Evolutionary conservation across 2,888 invertebrate species (phyloP).

Genomic region (Lysandra bellargus): DNA sequence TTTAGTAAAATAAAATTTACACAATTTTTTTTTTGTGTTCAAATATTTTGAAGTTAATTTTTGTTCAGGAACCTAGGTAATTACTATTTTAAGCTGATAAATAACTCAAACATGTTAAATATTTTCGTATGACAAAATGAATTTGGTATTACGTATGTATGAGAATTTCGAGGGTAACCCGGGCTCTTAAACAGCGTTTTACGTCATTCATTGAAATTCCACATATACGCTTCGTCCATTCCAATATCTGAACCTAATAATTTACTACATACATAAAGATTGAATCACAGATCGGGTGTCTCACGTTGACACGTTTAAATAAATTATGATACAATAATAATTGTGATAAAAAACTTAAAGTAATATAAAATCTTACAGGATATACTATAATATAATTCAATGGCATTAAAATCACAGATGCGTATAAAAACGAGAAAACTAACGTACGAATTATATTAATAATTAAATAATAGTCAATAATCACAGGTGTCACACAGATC

Average conservation of each 20-base stretch:
- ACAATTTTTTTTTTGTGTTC: no score
- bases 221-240: background rate
- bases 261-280: slow-evolving; percentile 25
- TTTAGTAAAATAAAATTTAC: no score
- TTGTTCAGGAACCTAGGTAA: no score
- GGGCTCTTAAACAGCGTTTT: background rate
- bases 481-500: slow-evolving; percentile 68
- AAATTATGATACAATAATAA: slow-evolving; percentile 40
- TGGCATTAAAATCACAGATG: slow-evolving; percentile 75
- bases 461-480: slow-evolving; percentile 67
- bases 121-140: no score
- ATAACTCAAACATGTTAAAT: no score
- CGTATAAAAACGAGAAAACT: slow-evolving; percentile 62
- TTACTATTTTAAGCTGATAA: no score
- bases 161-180: no score
- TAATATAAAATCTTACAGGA: slow-evolving; percentile 61
- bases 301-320: slow-evolving; percentile 24
- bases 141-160: no score
- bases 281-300: slow-evolving; percentile 36
- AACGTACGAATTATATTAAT: slow-evolving; percentile 65
- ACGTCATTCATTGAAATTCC: background rate
- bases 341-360: slow-evolving; percentile 53
- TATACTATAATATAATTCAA: slow-evolving; percentile 54
- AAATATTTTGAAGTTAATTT: no score
- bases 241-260: slow-evolving; percentile 24